Percentiles rank a stretch among this genome's conserved stretches.
These are phyloP conservation scores for Hydropotes inermis DNA, from an alignment of 2,113 vertebrate species.

Conservation along the genomic window DNA sequence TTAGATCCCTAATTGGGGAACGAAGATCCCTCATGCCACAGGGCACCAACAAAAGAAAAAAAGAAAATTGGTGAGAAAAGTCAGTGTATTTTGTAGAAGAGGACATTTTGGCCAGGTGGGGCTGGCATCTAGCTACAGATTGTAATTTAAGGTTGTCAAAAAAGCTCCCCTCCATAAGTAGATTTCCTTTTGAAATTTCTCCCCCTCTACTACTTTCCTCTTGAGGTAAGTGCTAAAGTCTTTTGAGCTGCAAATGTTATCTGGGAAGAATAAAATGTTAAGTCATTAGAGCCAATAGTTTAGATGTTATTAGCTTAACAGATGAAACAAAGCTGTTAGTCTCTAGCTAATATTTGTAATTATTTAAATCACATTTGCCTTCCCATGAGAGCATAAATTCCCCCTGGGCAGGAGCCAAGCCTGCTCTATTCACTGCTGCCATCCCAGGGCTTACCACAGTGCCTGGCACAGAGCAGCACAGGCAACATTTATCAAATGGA, in stretches of 20 bases:
- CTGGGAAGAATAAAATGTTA: slow-evolving; percentile 4
- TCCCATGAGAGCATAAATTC: neutral
- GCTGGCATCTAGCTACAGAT: neutral
- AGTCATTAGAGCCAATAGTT: slow-evolving; percentile 7
- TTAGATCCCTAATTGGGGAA: neutral
- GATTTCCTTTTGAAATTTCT: neutral
- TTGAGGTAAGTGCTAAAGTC: neutral
- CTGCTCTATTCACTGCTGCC: neutral
- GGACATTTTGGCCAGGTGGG: neutral
- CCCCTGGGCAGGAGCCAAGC: neutral
- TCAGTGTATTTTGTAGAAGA: neutral
- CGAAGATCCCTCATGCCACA: neutral
- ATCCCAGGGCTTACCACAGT: neutral
- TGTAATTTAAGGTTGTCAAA: neutral
- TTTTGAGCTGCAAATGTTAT: slow-evolving; percentile 21
- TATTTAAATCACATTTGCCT: slow-evolving; percentile 23
- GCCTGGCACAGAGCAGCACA: neutral
- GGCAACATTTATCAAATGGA: neutral
- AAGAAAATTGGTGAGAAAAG: neutral
- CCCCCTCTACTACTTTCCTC: neutral
- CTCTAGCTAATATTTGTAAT: slow-evolving; percentile 23
- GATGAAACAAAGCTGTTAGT: neutral
- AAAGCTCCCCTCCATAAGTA: neutral
- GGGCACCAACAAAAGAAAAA: neutral
- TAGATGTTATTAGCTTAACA: slow-evolving; percentile 37